Conservation (phyloP, 1,140 invertebrate species). For the Psix sp. region DNA sequence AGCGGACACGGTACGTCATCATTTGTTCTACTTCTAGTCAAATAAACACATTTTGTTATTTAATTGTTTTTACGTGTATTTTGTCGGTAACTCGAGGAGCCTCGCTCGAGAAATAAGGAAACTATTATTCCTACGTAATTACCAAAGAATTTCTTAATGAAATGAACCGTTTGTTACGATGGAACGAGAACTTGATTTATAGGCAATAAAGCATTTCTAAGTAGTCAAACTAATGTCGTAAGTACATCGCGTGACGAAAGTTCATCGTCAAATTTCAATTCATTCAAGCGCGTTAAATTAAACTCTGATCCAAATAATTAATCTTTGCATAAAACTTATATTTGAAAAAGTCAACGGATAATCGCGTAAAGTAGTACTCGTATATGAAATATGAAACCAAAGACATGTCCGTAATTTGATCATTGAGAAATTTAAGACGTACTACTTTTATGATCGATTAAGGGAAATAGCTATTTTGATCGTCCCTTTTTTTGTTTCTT, state of each 20-base stretch:
- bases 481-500: conserved; percentile 21
- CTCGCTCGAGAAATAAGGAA: background rate
- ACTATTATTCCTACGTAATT: too few species aligned
- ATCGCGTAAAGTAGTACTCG: conserved; percentile 4
- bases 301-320: too few species aligned
- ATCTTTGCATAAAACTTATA: too few species aligned
- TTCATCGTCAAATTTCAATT: too few species aligned
- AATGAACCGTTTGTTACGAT: conserved; percentile 7
- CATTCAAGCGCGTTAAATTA: too few species aligned
- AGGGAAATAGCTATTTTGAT: conserved; percentile 11
- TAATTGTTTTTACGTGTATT: too few species aligned
- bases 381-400: conserved; percentile 21
- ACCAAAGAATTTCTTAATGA: conserved; percentile 15
- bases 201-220: conserved; percentile 17
- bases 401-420: conserved; percentile 28
- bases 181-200: conserved; percentile 20
- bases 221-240: background rate
- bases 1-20: conserved; percentile 91
- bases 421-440: conserved; percentile 25
- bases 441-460: conserved; percentile 22
- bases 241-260: too few species aligned
- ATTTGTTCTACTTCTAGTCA: conserved; percentile 15
- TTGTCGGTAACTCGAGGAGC: too few species aligned
- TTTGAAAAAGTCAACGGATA: conserved; percentile 2
- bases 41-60: too few species aligned